Evolutionary conservation across 2,797 vertebrate genomes (phyloP).

Genomic region (Adelosebastes latens): DNA sequence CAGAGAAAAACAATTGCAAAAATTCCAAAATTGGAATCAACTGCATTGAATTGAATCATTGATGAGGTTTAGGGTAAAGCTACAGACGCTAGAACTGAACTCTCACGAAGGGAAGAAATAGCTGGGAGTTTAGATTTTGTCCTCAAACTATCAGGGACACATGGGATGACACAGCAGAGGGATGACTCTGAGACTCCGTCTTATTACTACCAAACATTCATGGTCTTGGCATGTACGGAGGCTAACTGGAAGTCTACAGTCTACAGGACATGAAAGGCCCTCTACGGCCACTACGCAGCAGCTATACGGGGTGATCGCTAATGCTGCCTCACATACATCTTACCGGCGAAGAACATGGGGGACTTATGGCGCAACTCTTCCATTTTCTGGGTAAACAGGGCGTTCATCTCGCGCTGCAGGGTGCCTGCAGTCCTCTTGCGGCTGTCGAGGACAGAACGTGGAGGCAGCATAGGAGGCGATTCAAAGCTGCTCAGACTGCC

Average conservation of each 20-base stretch:
- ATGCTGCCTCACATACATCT: slow-evolving; percentile 73
- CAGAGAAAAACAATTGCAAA: slow-evolving; percentile 3
- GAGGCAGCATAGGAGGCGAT: slow-evolving; percentile 70
- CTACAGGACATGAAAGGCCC: neutral
- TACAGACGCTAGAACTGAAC: neutral
- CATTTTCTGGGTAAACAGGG: slow-evolving; percentile 95
- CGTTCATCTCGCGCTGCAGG: slow-evolving; percentile 96
- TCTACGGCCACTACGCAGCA: slow-evolving; percentile 19
- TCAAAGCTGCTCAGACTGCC: slow-evolving; percentile 87
- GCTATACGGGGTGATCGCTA: slow-evolving; percentile 12
- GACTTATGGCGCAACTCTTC: slow-evolving; percentile 96
- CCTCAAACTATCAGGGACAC: neutral
- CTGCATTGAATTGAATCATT: neutral
- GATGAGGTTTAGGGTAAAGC: neutral
- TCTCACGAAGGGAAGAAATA: neutral
- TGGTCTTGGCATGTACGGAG: neutral
- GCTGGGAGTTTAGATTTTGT: neutral
- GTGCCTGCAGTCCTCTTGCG: slow-evolving; percentile 89
- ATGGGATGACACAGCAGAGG: neutral
- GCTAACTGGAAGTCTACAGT: neutral
- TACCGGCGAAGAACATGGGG: slow-evolving; percentile 95
- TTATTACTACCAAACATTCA: neutral
- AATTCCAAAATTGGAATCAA: neutral
- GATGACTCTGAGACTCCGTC: neutral
- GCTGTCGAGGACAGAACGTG: slow-evolving; percentile 80